Evolutionary conservation across 2,113 vertebrate species (phyloP).

Genomic region (Haemorhous mexicanus): DNA sequence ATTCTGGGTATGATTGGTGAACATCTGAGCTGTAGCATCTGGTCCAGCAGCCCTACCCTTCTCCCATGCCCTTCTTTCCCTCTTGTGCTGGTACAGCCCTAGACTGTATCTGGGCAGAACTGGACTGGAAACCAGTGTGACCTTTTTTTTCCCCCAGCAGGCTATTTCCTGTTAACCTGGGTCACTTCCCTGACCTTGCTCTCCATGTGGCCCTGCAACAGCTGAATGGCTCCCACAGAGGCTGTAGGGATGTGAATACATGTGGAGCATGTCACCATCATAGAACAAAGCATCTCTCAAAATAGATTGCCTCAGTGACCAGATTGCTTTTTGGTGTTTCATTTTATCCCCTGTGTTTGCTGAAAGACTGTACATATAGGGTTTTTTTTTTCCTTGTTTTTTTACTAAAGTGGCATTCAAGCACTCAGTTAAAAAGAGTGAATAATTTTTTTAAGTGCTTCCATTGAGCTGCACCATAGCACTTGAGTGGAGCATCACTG

Average conservation of each 20-base stretch:
- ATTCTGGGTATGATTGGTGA: background rate
- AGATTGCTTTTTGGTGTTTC: background rate
- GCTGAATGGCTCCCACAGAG: background rate
- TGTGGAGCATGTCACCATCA: background rate
- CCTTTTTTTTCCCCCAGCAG: background rate
- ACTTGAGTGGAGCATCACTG: background rate
- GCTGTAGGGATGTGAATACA: background rate
- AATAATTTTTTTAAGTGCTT: background rate
- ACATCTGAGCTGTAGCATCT: background rate
- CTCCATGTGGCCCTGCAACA: background rate
- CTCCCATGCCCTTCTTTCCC: background rate
- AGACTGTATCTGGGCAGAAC: background rate
- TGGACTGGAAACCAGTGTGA: background rate
- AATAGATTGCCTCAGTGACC: background rate
- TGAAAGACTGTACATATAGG: background rate
- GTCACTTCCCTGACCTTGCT: background rate
- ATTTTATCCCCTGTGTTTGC: background rate
- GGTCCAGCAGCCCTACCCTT: background rate
- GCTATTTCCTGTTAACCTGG: background rate
- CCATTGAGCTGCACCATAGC: background rate
- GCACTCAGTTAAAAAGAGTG: background rate
- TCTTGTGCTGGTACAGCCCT: background rate
- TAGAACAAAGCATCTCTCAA: background rate
- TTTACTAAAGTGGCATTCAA: background rate
- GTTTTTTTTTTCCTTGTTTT: rapidly evolving